Conservation (phyloP, 2,113 vertebrate genomes). For the Pogona vitticeps region DNA sequence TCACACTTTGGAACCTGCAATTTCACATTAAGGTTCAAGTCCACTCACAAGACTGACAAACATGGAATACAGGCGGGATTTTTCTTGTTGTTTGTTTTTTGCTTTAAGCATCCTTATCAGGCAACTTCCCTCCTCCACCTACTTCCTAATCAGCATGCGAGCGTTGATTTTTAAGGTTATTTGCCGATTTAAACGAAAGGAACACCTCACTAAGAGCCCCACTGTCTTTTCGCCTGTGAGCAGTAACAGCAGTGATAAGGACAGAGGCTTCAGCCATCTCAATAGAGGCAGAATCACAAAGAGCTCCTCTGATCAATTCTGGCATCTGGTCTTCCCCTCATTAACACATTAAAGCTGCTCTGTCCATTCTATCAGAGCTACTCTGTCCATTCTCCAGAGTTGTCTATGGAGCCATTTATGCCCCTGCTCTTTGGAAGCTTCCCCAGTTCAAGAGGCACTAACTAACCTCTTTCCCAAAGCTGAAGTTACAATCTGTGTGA, state of each 20-base stretch:
- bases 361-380: constrained; percentile 76
- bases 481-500: constrained; percentile 51
- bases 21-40: background rate
- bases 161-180: constrained; percentile 56
- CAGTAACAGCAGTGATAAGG: constrained; percentile 58
- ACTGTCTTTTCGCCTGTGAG: constrained; percentile 67
- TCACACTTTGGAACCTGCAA: background rate
- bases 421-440: constrained; percentile 67
- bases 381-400: constrained; percentile 74
- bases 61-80: background rate
- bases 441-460: constrained; percentile 76
- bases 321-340: constrained; percentile 80
- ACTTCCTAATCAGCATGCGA: constrained; percentile 52
- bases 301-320: constrained; percentile 71
- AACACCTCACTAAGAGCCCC: constrained; percentile 69
- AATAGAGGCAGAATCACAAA: constrained; percentile 74
- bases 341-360: constrained; percentile 84
- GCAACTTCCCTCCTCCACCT: constrained; percentile 30
- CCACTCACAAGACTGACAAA: background rate
- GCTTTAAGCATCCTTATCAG: background rate
- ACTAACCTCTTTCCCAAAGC: constrained; percentile 67
- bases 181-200: constrained; percentile 63
- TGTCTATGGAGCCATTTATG: constrained; percentile 75
- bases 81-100: background rate
- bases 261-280: constrained; percentile 77